Evolutionary conservation across 2,888 invertebrate genomes (phyloP), one percentile per base, ranked within the genome.

Genomic region (Busseola fusca): DNA sequence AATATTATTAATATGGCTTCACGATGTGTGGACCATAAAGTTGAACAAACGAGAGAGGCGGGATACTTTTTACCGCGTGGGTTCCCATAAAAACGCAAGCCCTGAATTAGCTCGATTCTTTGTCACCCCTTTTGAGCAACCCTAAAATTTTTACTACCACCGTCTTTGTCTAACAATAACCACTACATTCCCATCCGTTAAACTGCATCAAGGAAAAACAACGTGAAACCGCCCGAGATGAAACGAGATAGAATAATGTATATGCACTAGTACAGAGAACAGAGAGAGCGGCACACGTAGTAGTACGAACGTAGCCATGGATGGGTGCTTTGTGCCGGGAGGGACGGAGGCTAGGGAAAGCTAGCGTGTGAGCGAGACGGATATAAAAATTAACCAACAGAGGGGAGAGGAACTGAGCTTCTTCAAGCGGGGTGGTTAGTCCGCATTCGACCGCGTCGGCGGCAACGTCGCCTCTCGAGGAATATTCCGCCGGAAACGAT

Each of bases 221-320:
- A 95, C 94, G 93, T 93, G 90, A 94, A 94, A 93, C 94, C 92
- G 91, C 94, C 93, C 91, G 93, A 94, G 95, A 95, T 95, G 93
- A 95, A 95, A 95, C 94, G 95, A 95, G 95, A 95, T 95, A 94
- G 95, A 95, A 93, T 93, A 95, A 94, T 94, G 93, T 95, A 95
- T 93, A 95, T 95, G 95, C 95, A 95, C 92, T 95, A 94, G 92
- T 93, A 94, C 90, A 93, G 93, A 91, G 89, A 92, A 95, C 92
- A 95, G 94, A 95, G 92, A 93, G 92, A 93, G 91, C 92, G 91
- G 90, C 91, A 95, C 92, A 95, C 91, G 92, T 94, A 95, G 93
- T 94, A 94, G 92, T 94, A 85, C 74, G 81, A 83, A 81, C 85
- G 86, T 85, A 94, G 92, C 93, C 91, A 93, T 88, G 90, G 88